Conservation (phyloP, 1,140 invertebrate species). For the Leptinotarsa texana region DNA sequence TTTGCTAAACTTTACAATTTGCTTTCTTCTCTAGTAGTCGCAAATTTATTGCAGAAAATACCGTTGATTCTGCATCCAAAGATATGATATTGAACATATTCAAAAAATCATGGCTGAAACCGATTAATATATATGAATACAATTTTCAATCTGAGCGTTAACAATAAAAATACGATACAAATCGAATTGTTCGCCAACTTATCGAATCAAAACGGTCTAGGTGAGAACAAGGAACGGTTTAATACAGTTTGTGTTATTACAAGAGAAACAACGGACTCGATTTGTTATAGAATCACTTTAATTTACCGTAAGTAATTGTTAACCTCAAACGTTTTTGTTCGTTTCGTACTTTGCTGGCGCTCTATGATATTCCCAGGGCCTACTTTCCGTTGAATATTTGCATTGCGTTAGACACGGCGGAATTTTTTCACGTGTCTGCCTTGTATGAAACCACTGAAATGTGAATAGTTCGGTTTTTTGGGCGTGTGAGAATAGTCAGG, state of each 20-base stretch:
- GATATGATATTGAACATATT: too few relatives aligned
- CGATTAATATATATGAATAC: too few relatives aligned
- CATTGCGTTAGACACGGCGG: constrained; percentile 1
- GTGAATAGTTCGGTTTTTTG: background rate
- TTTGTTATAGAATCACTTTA: constrained; percentile 23
- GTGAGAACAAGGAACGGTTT: background rate
- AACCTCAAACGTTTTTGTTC: constrained; percentile 17
- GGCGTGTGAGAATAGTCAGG: background rate
- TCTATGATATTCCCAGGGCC: constrained; percentile 19
- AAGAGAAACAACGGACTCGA: constrained; percentile 14
- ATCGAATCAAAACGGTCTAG: background rate
- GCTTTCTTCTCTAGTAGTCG: too few relatives aligned
- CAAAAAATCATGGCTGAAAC: too few relatives aligned
- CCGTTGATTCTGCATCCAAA: too few relatives aligned
- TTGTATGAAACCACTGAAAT: constrained; percentile 3
- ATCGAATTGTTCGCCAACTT: background rate
- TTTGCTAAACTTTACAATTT: too few relatives aligned
- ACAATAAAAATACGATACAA: background rate
- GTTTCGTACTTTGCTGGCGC: constrained; percentile 3
- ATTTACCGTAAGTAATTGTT: constrained; percentile 24
- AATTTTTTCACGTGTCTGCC: background rate
- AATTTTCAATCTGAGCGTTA: too few relatives aligned
- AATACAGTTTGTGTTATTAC: constrained; percentile 6
- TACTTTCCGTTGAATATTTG: constrained; percentile 13
- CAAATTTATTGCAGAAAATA: too few relatives aligned